Conservation (phyloP, 2,797 vertebrate genomes). For the Poeciliopsis gracilis region DNA sequence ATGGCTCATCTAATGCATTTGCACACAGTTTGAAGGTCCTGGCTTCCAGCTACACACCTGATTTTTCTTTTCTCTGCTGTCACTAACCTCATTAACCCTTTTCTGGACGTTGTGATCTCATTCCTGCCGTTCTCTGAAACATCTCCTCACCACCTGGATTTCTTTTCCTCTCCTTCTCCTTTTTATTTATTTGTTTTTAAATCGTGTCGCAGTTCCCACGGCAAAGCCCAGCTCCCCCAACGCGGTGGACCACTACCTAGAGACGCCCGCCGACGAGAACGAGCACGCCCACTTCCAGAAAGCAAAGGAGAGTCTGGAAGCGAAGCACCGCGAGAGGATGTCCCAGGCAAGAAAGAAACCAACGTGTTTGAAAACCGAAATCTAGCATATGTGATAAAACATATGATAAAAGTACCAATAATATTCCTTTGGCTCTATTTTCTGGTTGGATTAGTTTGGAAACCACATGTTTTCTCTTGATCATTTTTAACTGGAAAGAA, state of each 20-base stretch:
- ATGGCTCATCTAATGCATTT: slow-evolving; percentile 36
- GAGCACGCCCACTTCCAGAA: slow-evolving; percentile 97
- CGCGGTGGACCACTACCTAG: slow-evolving; percentile 94
- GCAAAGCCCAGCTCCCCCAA: slow-evolving; percentile 92
- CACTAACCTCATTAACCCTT: slow-evolving; percentile 56
- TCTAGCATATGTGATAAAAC: too few relatives aligned
- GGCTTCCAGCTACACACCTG: slow-evolving; percentile 35
- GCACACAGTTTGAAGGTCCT: slow-evolving; percentile 29
- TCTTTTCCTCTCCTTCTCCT: slow-evolving; percentile 5
- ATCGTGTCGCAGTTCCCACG: slow-evolving; percentile 86
- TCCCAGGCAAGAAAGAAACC: slow-evolving; percentile 85
- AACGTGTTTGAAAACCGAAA: slow-evolving; percentile 32
- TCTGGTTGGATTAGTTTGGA: background rate
- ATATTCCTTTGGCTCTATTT: background rate
- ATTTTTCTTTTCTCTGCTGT: slow-evolving; percentile 26
- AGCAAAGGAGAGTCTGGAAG: slow-evolving; percentile 96
- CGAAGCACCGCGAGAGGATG: slow-evolving; percentile 96
- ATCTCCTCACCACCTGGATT: background rate
- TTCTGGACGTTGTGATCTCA: slow-evolving; percentile 7
- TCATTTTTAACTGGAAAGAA: background rate
- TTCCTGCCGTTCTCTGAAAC: background rate
- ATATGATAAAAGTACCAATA: background rate
- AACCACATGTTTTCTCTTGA: background rate
- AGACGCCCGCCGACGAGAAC: slow-evolving; percentile 95
- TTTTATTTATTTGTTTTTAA: background rate